These are phyloP conservation scores for Pseudolycoriella hygida DNA, from an alignment of 2,888 invertebrate genomes.

Conservation along the genomic window DNA sequence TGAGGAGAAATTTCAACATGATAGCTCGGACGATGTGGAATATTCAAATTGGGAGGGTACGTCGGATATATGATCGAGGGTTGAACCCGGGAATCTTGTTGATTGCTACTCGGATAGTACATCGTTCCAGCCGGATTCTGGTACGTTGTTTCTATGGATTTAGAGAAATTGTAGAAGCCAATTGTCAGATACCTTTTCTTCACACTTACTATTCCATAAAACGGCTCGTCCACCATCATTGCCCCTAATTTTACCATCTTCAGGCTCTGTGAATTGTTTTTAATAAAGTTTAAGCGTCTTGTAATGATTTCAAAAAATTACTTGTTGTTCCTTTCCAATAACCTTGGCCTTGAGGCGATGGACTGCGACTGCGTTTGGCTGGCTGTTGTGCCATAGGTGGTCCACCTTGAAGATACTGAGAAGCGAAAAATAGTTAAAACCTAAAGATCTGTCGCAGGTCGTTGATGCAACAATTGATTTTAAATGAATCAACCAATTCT, in stretches of 20 bases:
- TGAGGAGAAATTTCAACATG: slow-evolving; percentile 21
- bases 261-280: slow-evolving; percentile 44
- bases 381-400: slow-evolving; percentile 19
- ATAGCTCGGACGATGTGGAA: slow-evolving; percentile 23
- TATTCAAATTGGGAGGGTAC: slow-evolving; percentile 19
- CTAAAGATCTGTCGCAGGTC: too few species aligned
- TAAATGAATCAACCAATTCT: too few species aligned
- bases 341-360: slow-evolving; percentile 29
- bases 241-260: slow-evolving; percentile 56
- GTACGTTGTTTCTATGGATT: slow-evolving; percentile 32
- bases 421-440: not conserved
- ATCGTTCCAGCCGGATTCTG: slow-evolving; percentile 30
- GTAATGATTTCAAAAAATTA: not conserved
- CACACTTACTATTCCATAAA: slow-evolving; percentile 68
- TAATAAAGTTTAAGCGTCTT: slow-evolving; percentile 16
- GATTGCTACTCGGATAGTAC: slow-evolving; percentile 30
- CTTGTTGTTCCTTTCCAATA: not conserved
- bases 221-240: slow-evolving; percentile 64
- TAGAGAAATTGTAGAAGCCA: slow-evolving; percentile 4
- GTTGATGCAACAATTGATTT: too few species aligned
- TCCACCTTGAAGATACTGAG: slow-evolving; percentile 8
- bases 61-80: slow-evolving; percentile 22
- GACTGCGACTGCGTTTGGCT: slow-evolving; percentile 37
- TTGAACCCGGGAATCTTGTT: slow-evolving; percentile 22
- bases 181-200: not conserved